Conservation (phyloP, 2,888 invertebrate species). For the Myopa testacea region DNA sequence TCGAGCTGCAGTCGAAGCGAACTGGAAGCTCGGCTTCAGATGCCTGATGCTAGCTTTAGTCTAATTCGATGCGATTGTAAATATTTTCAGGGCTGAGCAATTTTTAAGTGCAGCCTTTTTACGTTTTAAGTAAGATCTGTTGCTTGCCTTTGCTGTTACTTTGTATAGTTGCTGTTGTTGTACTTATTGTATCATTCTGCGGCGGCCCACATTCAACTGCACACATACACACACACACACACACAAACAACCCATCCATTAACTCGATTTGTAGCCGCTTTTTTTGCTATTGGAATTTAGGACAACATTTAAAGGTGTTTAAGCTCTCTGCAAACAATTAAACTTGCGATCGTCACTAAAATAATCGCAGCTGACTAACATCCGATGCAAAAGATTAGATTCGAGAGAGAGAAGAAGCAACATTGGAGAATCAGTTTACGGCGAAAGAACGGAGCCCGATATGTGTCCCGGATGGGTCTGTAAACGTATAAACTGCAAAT, state of each 20-base stretch:
- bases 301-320: conserved; percentile 9
- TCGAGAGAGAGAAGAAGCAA: not conserved
- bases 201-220: not conserved
- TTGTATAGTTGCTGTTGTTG: conserved; percentile 10
- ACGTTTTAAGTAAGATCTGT: not conserved
- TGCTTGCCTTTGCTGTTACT: not conserved
- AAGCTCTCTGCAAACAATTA: not conserved
- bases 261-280: conserved; percentile 2
- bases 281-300: conserved; percentile 21
- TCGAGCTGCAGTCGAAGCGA: not conserved
- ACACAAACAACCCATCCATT: not conserved
- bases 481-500: no score
- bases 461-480: no score
- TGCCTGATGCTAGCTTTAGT: not conserved
- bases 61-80: not conserved
- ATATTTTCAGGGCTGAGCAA: conserved; percentile 9
- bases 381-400: no score
- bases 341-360: not conserved
- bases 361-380: no score
- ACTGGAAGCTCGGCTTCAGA: not conserved
- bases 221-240: not conserved
- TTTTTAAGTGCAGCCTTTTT: not conserved
- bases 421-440: no score
- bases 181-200: not conserved
- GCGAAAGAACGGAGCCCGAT: no score